Percentiles rank a stretch among this genome's conserved stretches.
phyloP scores from a whole-genome alignment of 2,797 vertebrate species.

The Protosalanx chinensis region DNA sequence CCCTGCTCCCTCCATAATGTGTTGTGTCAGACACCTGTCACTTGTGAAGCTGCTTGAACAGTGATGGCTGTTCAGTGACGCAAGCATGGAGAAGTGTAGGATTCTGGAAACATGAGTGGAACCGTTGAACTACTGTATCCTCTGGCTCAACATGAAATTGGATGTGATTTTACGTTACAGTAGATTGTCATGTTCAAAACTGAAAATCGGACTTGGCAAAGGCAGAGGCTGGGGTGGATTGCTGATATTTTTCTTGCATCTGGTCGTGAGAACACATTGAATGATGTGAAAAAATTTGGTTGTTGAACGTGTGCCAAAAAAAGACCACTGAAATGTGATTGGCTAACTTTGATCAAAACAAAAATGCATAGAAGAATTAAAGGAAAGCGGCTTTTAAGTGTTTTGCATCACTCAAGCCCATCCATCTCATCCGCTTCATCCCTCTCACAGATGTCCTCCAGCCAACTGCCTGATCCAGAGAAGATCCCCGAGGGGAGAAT shows the following conservation, averaged over 20 bases:
- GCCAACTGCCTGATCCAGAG: not conserved
- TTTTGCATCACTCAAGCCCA: not conserved
- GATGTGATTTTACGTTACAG: slow-evolving; percentile 17
- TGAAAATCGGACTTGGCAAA: slow-evolving; percentile 1
- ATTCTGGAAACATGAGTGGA: slow-evolving; percentile 27
- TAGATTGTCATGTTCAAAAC: slow-evolving; percentile 14
- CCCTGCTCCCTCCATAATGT: slow-evolving; percentile 19
- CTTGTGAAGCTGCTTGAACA: slow-evolving; percentile 17
- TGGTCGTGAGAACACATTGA: not conserved
- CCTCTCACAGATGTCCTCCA: not conserved
- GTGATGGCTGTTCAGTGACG: slow-evolving; percentile 24
- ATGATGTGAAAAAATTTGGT: too few species aligned
- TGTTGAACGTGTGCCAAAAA: too few species aligned
- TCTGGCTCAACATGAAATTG: too few species aligned
- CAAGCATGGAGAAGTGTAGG: slow-evolving; percentile 23
- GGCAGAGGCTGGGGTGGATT: not conserved
- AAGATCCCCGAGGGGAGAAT: slow-evolving; percentile 3
- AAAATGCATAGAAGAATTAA: too few species aligned
- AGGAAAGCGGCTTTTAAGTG: too few species aligned
- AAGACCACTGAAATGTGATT: too few species aligned
- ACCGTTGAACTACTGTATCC: slow-evolving; percentile 20
- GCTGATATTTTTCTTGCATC: not conserved
- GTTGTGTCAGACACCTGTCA: slow-evolving; percentile 37
- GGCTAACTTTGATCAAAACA: too few species aligned
- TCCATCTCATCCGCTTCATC: not conserved